These are phyloP conservation scores for Siphlonurus alternatus DNA, from an alignment of 2,888 invertebrate genomes.

Conservation along the genomic window DNA sequence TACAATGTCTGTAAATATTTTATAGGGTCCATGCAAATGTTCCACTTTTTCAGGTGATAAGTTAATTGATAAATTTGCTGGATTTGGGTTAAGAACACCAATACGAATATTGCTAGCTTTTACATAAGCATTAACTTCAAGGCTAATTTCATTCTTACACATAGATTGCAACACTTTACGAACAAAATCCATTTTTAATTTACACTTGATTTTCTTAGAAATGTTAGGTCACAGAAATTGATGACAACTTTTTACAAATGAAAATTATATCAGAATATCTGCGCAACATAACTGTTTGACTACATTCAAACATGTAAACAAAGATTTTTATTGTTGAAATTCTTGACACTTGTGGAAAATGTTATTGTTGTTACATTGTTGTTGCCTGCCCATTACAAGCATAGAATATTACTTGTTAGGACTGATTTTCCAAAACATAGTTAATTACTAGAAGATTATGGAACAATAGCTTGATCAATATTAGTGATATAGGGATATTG, in stretches of 20 bases:
- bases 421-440: too few relatives aligned
- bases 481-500: too few relatives aligned
- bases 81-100: neutral
- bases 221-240: too few relatives aligned
- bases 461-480: too few relatives aligned
- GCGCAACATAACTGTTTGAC: too few relatives aligned
- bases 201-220: neutral
- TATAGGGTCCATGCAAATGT: neutral
- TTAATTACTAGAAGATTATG: too few relatives aligned
- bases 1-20: neutral
- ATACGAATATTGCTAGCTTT: neutral
- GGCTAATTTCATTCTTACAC: neutral
- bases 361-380: too few relatives aligned
- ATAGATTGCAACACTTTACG: neutral
- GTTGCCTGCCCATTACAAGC: too few relatives aligned
- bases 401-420: too few relatives aligned
- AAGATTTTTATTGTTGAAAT: neutral
- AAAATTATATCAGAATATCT: too few relatives aligned
- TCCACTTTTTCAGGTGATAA: neutral
- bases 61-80: neutral
- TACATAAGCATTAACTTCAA: neutral
- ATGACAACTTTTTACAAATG: too few relatives aligned
- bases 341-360: neutral
- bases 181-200: neutral
- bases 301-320: neutral